phyloP scores from a whole-genome alignment of 2,797 vertebrate species.

The Adelosebastes latens region DNA sequence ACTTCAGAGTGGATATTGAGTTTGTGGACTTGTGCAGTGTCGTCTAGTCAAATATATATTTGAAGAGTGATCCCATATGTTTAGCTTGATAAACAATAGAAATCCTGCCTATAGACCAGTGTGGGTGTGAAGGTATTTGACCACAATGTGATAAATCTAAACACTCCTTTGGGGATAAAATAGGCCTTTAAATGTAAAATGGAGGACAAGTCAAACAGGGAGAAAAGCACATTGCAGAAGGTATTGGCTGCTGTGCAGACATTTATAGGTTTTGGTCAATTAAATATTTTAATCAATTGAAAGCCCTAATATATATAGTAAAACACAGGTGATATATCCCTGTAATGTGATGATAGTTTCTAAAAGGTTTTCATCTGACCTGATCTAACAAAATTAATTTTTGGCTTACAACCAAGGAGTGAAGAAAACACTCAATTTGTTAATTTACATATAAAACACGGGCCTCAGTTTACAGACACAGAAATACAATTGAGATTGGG shows the following conservation, averaged over 20 bases:
- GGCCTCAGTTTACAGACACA: neutral
- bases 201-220: neutral
- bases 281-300: too few species aligned
- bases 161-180: neutral
- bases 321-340: neutral
- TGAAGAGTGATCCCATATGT: neutral
- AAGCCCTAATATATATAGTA: too few species aligned
- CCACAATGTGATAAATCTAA: neutral
- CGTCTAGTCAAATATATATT: fast-evolving
- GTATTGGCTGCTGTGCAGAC: slow-evolving; percentile 1
- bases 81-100: neutral
- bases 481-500: too few species aligned
- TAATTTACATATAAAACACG: neutral
- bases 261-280: slow-evolving; percentile 59
- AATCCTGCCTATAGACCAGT: neutral
- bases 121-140: neutral
- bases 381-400: neutral
- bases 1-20: neutral
- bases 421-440: neutral
- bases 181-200: neutral
- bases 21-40: slow-evolving; percentile 14
- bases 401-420: neutral
- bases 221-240: neutral
- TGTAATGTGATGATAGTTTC: neutral
- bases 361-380: neutral